Evolutionary conservation across 1,140 invertebrate species (phyloP), one percentile per base, ranked within the genome.

Genomic region (Galendromus occidentalis): DNA sequence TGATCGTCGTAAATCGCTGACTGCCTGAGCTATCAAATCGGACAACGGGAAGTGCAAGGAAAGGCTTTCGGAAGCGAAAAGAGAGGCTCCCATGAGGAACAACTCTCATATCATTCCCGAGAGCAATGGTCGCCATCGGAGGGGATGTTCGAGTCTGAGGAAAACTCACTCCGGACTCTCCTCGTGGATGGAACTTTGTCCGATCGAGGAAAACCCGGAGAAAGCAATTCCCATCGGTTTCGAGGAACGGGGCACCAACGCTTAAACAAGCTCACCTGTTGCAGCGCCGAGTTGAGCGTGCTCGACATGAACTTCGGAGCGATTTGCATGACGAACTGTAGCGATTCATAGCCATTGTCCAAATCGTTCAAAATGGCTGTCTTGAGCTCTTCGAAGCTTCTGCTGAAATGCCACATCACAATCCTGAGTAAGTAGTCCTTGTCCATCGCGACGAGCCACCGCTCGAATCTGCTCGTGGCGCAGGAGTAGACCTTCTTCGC

Each of bases 331-430:
- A 59, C 25, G 51, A 59, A 59, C 25, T 59, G 51, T 14, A 59
- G 51, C 22, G 51, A 59, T 25, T 59, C 51, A 22, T 29, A 59
- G 22, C 51, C 51, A 14, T 25, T 59, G 51, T 59, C 51, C 17
- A 59, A 22, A 9, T 59, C 51, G 22, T 59, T 59, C 25, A 59
- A 22, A 29, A 59, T 59, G n/a, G 51, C n/a, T 33, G 22, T 59
- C 51, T 59, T 59, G 14, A 59, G 51, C 33, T 59, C 51, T 25
- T 59, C 51, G 22, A 59, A 59, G 20, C 51, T 59, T 33, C 51
- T 59, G 22, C 51, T 59, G 51, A 59, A 59, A 59, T 33, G 51
- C 51, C 51, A 59, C 51, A 59, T 59, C 25, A 59, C 22, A 25
- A 59, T 59, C 51, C 22, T 25, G 14, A 59, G 14, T 59, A 59